Evolutionary conservation across 2,113 vertebrate genomes (phyloP), one percentile per base, ranked within the genome.

Genomic region (Lagopus muta): DNA sequence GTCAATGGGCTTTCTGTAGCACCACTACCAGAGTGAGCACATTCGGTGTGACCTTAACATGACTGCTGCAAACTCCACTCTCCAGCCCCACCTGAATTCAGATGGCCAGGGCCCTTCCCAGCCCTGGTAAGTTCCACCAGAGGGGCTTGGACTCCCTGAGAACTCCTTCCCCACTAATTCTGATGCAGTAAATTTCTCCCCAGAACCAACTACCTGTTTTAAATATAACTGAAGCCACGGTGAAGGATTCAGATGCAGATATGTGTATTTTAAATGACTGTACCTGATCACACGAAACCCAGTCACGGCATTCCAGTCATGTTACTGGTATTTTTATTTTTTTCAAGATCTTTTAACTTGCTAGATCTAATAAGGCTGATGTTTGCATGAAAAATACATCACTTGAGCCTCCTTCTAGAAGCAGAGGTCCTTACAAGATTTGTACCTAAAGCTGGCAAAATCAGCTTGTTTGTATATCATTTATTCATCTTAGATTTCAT

Each of bases 341-440:
- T 81, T 70, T 11, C 54, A 75, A 87, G 27, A 45, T 20, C n/a
- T 86, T 81, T 73, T 54, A 77, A 55, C 43, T 74, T 90, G 28
- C 32, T 25, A 71, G 11, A 61, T 61, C 3, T 38, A 91, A 84
- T 60, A 42, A 67, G 32, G 27, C 9, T 58, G 21, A 45, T 32
- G 27, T 27, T 74, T 24, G 6, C 64, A 42, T 10, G 24, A 71
- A 92, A 87, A 81, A 75, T 17, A 0, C 24, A 9, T 71, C 0
- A 64, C 71, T 92, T 89, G 36, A 54, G 18, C 6, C 24, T 84
- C 42, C 30, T 48, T 78, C 77, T 36, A 74, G 77, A 81, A 74
- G 5, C 34, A 74, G 40, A 87, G n/a, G 32, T n/a, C 17, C 6
- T 66, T 62, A 74, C 4, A 74, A 61, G 10, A 4, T 91, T 84